Evolutionary conservation across 2,888 invertebrate genomes (phyloP), one percentile per base, ranked within the genome.

Genomic region (Clanis bilineata): DNA sequence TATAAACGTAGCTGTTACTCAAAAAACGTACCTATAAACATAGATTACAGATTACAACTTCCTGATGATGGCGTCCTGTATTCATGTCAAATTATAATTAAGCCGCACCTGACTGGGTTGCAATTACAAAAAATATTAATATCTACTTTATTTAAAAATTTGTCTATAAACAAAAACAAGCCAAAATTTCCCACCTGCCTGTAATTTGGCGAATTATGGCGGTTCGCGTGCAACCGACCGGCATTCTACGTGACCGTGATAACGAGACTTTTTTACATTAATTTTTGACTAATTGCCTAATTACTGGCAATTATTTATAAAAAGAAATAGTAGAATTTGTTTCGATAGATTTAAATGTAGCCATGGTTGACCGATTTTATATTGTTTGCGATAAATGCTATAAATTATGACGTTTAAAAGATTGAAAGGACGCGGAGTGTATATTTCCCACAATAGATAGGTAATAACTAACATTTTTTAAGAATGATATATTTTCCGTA

Each of bases 141-240:
- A 43, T 32, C 22, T 45, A 61, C 64, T 66, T 64, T 57, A 32
- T 45, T 36, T 59, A 59, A 61, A 43, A 62, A 63, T 58, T 62
- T 66, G 58, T 62, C 61, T 57, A 36, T 45, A 63, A 64, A 59
- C 56, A 51, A 51, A 51, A 51, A 44, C 41, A 4, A 57, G 38
- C 59, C 62, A 6, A 63, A 68, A 55, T 47, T 51, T 45, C 57
- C 68, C 65, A 70, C 64, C 67, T 70, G 65, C 65, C 57, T 41
- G 25, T 56, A 61, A 65, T 67, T 63, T 63, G 44, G 62, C 64
- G 62, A 59, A 59, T 67, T 25, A 15, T 10, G 59, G 51, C 63
- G 54, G 62, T 57, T 70, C 47, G 70, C 70, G 70, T 70, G 70
- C 22, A 5, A 9, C 12, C 55, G 43, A 38, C 10, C 55, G 60